These are phyloP conservation scores for Thymelicus lineola DNA, from an alignment of 2,888 invertebrate species.

Conservation along the genomic window DNA sequence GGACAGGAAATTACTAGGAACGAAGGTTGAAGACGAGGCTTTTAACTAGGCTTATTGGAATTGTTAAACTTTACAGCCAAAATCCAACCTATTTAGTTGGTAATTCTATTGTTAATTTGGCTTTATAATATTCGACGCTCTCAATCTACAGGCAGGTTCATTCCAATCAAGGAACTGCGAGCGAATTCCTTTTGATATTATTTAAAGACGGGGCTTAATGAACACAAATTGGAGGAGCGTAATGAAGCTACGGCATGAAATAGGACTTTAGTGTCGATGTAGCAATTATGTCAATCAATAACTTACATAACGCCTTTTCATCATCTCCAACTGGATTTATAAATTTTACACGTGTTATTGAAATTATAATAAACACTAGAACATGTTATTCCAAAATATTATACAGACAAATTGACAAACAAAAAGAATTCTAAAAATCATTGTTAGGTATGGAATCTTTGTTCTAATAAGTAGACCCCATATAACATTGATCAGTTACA, in stretches of 20 bases:
- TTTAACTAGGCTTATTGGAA: slow-evolving; percentile 41
- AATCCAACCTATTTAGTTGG: slow-evolving; percentile 35
- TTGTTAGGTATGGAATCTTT: too few relatives aligned
- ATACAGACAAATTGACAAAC: too few relatives aligned
- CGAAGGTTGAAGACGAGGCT: slow-evolving; percentile 40
- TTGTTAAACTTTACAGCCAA: slow-evolving; percentile 41
- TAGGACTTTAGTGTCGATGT: slow-evolving; percentile 11
- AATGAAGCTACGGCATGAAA: slow-evolving; percentile 25
- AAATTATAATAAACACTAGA: too few relatives aligned
- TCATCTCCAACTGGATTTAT: too few relatives aligned
- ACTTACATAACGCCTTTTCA: too few relatives aligned
- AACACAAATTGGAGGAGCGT: slow-evolving; percentile 28
- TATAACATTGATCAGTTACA: too few relatives aligned
- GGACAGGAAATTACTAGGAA: slow-evolving; percentile 44
- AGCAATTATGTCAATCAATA: slow-evolving; percentile 1
- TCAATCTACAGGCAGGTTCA: slow-evolving; percentile 12
- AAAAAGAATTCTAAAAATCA: too few relatives aligned
- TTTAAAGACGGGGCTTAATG: slow-evolving; percentile 26
- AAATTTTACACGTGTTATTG: too few relatives aligned
- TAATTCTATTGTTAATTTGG: slow-evolving; percentile 37
- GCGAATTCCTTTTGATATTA: slow-evolving; percentile 33
- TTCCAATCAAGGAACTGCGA: slow-evolving; percentile 25
- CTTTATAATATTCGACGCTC: slow-evolving; percentile 31
- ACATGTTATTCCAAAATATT: too few relatives aligned
- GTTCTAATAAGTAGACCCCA: too few relatives aligned